Base-by-base conservation (phyloP, 1,140 invertebrate genomes). In the Danaus melanippus region DNA sequence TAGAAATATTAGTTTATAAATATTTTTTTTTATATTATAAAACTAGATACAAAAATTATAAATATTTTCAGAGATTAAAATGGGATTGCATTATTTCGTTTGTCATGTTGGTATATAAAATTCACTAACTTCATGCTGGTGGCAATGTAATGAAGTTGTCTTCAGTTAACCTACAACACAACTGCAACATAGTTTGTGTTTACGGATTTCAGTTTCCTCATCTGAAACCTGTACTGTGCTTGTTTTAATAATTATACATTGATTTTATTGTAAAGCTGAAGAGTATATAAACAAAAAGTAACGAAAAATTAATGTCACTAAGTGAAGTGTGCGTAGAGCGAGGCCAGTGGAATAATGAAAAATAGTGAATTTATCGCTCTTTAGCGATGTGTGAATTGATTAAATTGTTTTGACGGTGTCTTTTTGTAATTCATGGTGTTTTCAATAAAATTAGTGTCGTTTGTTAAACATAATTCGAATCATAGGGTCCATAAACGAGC, bases 401-500 rank as follows among this genome's bases (percentile, higher is more conserved):
- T 72, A 82, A 75, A 74, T 84, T 73, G 74, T 79, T 75, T 83
- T 82, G 71, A 80, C 75, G 66, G 73, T 86, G 77, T 67, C 74
- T 76, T 76, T 67, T 66, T 76, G 68, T 76, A 82, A 83, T 86
- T 83, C 70, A 86, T 86, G 83, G 83, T 86, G 83, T 83, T 82
- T 78, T 65, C 67, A 64, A 77, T 74, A 73, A 66, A 69, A 61
- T 71, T 71, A 72, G 83, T 83, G 75, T 64, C 64, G 69, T 82
- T 81, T 73, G 75, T 76, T 79, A 81, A 79, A 60, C 62, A 81
- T 82, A 83, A 64, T 81, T 79, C 76, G 70, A 86, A 87, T 84
- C 83, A 87, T 87, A 86, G 86, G 84, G 80, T 84, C 86, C 76
- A 83, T 75, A 78, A 82, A 78, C 73, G 84, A 82, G 75, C 74